phyloP scores from a whole-genome alignment of 2,888 invertebrate genomes.

The Thymelicus lineola region DNA sequence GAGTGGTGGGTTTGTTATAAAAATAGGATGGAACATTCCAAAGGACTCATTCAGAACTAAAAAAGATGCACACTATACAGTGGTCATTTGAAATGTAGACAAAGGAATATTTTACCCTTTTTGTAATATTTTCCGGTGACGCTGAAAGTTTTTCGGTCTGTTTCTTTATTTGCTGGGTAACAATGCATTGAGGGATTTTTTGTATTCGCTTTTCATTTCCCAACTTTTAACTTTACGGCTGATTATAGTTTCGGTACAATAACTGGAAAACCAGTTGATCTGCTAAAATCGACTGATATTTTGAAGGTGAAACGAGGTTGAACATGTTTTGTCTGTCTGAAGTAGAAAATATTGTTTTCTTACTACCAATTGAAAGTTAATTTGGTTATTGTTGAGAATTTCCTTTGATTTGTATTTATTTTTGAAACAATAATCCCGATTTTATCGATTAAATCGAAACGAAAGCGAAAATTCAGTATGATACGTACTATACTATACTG shows the following conservation, averaged over 20 bases:
- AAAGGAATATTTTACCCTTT: conserved; percentile 32
- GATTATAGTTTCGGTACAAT: not conserved
- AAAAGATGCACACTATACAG: not conserved
- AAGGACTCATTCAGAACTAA: conserved; percentile 1
- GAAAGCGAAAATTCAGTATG: no score
- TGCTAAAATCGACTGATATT: not conserved
- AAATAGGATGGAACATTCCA: not conserved
- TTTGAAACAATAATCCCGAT: no score
- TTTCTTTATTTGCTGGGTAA: conserved; percentile 31
- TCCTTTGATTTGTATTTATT: no score
- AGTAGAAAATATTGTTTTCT: no score
- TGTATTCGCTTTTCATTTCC: conserved; percentile 26
- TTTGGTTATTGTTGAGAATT: no score
- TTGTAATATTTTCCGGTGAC: conserved; percentile 25
- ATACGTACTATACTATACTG: no score
- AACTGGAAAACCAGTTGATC: not conserved
- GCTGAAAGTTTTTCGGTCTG: conserved; percentile 26
- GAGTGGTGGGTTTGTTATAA: not conserved
- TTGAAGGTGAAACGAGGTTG: no score
- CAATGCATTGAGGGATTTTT: conserved; percentile 26
- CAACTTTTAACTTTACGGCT: not conserved
- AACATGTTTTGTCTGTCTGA: no score
- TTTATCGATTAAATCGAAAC: no score
- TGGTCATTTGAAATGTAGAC: conserved; percentile 26
- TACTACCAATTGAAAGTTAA: no score